Conservation (phyloP, 2,888 invertebrate genomes). For the Frankliniella intonsa region DNA sequence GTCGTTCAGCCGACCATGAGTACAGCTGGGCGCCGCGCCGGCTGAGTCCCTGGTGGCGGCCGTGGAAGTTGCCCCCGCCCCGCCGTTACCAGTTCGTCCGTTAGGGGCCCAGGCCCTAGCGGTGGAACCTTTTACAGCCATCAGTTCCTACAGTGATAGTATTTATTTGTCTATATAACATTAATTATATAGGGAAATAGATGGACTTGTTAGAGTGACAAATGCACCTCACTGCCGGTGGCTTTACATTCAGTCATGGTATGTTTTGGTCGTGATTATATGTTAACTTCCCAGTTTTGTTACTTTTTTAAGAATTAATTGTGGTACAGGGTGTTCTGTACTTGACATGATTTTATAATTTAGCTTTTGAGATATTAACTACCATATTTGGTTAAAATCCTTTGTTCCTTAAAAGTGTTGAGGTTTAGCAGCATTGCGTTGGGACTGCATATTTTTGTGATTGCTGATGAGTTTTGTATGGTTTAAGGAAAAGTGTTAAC, state of each 20-base stretch:
- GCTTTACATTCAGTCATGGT: not conserved
- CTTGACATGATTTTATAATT: not conserved
- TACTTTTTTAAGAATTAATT: conserved; percentile 15
- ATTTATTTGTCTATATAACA: conserved; percentile 20
- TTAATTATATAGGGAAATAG: conserved; percentile 23
- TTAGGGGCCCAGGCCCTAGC: not conserved
- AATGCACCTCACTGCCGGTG: not conserved
- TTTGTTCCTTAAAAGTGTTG: not conserved
- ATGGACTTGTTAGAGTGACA: not conserved
- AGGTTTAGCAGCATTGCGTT: not conserved
- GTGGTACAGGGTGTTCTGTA: not conserved
- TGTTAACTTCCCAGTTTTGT: conserved; percentile 19
- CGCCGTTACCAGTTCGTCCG: not conserved
- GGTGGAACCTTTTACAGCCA: not conserved
- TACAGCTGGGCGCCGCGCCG: not conserved
- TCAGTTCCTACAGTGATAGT: conserved; percentile 25
- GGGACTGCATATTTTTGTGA: conserved; percentile 18
- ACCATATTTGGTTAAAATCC: conserved; percentile 3
- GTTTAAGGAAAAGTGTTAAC: not conserved
- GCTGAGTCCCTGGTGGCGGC: too few relatives aligned
- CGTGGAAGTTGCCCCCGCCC: not conserved
- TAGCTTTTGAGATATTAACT: not conserved
- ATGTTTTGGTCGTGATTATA: not conserved
- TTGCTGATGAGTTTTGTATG: not conserved
- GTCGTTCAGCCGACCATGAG: not conserved